Evolutionary conservation across 2,797 vertebrate species (phyloP).

Genomic region (Karalla daura): DNA sequence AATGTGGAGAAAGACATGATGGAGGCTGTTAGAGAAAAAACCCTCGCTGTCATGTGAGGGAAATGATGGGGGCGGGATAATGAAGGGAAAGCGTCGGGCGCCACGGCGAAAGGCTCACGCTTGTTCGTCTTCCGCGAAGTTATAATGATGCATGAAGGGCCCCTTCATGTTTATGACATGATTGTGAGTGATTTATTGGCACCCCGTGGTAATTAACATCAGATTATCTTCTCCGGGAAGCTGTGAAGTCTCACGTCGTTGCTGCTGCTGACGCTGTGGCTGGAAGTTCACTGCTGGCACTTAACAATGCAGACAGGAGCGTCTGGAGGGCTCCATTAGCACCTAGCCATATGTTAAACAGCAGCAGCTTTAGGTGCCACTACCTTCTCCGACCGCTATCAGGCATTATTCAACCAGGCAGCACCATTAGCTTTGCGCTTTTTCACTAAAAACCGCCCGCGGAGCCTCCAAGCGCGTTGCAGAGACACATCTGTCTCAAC

Average conservation of each 20-base stretch:
- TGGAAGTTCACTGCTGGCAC: conserved; percentile 58
- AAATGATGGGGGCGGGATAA: conserved; percentile 59
- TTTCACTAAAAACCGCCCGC: conserved; percentile 29
- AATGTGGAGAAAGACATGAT: conserved; percentile 28
- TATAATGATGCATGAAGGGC: conserved; percentile 76
- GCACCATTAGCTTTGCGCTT: conserved; percentile 23
- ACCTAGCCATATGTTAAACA: conserved; percentile 63
- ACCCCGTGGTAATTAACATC: conserved; percentile 68
- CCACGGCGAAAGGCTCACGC: conserved; percentile 37
- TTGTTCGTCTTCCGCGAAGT: conserved; percentile 51
- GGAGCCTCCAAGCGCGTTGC: not conserved
- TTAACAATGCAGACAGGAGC: conserved; percentile 52
- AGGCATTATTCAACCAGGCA: conserved; percentile 46
- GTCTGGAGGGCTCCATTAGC: conserved; percentile 66
- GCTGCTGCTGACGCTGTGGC: conserved; percentile 24
- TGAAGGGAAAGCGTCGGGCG: conserved; percentile 55
- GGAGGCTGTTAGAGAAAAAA: conserved; percentile 37
- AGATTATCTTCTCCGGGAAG: conserved; percentile 64
- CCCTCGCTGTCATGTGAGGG: conserved; percentile 31
- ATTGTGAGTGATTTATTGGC: conserved; percentile 74
- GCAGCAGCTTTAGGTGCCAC: conserved; percentile 41
- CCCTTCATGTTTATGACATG: conserved; percentile 72
- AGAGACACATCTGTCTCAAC: conserved; percentile 36
- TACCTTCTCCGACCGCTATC: conserved; percentile 25
- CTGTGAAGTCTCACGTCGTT: conserved; percentile 51